A percentile compares a stretch with the other conserved stretches of the same genome.
Conservation (phyloP, 2,797 vertebrate species). For the Xiphophorus birchmanni region DNA sequence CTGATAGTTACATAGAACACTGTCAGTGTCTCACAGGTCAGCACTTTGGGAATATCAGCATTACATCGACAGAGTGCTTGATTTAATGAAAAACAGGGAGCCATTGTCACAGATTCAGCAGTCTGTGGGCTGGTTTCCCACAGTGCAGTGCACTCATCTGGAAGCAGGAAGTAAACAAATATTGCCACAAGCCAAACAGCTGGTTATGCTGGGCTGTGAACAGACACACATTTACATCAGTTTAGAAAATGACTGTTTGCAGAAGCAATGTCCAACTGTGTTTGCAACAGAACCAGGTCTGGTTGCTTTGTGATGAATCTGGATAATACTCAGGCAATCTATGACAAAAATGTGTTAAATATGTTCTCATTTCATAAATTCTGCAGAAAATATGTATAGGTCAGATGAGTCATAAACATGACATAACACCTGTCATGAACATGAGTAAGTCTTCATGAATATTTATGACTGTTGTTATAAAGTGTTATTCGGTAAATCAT, state of each 20-base stretch:
- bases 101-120: conserved; percentile 30
- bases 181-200: conserved; percentile 66
- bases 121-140: conserved; percentile 50
- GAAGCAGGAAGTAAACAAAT: conserved; percentile 70
- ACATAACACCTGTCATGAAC: too few relatives aligned
- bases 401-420: neutral
- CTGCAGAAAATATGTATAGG: neutral
- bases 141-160: conserved; percentile 56
- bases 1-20: conserved; percentile 34
- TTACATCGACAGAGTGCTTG: conserved; percentile 39
- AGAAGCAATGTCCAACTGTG: conserved; percentile 7
- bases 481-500: too few relatives aligned
- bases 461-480: too few relatives aligned
- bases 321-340: neutral
- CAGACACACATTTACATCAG: conserved; percentile 26
- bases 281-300: conserved; percentile 19
- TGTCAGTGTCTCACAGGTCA: conserved; percentile 54
- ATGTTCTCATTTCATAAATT: neutral
- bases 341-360: neutral
- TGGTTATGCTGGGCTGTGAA: conserved; percentile 47
- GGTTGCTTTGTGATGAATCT: conserved; percentile 6
- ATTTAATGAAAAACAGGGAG: conserved; percentile 54
- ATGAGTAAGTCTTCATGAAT: too few relatives aligned
- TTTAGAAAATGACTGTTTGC: conserved; percentile 17
- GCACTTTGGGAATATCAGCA: conserved; percentile 48